Evolutionary conservation across 1,140 invertebrate species (phyloP).

Genomic region (Dufourea novaeangliae): DNA sequence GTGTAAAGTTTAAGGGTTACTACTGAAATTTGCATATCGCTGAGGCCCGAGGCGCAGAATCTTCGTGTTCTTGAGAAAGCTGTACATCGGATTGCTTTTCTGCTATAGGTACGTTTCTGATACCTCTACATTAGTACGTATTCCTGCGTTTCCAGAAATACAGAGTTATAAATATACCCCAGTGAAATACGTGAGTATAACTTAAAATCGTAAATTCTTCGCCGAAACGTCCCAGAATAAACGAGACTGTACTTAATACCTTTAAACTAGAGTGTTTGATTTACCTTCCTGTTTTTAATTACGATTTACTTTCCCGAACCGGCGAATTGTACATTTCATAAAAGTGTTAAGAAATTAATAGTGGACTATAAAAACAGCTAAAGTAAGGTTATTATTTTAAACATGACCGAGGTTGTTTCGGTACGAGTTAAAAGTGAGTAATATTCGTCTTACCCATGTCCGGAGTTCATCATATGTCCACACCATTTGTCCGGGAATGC

Average conservation of each 20-base stretch:
- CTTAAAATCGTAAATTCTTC: slow-evolving; percentile 5
- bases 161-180: slow-evolving; percentile 28
- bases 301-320: no score
- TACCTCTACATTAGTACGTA: not conserved
- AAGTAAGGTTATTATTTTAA: no score
- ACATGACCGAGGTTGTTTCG: no score
- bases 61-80: slow-evolving; percentile 29
- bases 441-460: no score
- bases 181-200: not conserved
- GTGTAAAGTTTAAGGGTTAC: slow-evolving; percentile 68
- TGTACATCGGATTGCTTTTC: not conserved
- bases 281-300: no score
- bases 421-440: no score
- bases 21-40: slow-evolving; percentile 67
- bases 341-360: no score
- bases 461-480: no score
- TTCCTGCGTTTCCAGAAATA: slow-evolving; percentile 7
- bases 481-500: no score
- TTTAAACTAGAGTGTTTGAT: not conserved
- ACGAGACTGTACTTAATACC: not conserved
- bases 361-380: no score
- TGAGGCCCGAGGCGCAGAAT: slow-evolving; percentile 27
- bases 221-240: not conserved
- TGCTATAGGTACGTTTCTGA: not conserved
- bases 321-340: no score